These are phyloP conservation scores for Pogonus chalceus DNA, from an alignment of 1,140 invertebrate genomes.

Conservation along the genomic window DNA sequence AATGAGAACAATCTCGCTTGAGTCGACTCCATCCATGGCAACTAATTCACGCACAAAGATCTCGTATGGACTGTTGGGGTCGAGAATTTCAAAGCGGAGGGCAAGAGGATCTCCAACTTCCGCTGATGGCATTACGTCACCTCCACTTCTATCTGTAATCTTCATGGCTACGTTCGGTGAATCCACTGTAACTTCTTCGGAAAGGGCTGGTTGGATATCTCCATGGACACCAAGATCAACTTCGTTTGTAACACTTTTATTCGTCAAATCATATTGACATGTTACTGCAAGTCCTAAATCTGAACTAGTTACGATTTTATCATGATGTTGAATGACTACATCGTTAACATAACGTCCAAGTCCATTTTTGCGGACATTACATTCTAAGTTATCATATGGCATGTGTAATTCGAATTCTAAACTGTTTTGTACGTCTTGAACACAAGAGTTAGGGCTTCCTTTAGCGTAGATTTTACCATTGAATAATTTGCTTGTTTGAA, in stretches of 20 bases:
- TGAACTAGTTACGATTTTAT: slow-evolving; percentile 88
- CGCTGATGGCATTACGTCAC: slow-evolving; percentile 67
- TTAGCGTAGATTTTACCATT: slow-evolving; percentile 92
- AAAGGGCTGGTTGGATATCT: slow-evolving; percentile 68
- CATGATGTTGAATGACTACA: slow-evolving; percentile 88
- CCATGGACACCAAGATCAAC: slow-evolving; percentile 81
- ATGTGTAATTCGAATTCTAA: slow-evolving; percentile 80
- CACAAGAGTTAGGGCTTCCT: slow-evolving; percentile 83
- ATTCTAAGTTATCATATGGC: slow-evolving; percentile 86
- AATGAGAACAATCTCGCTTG: slow-evolving; percentile 83
- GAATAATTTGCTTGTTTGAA: slow-evolving; percentile 85
- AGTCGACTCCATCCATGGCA: slow-evolving; percentile 87
- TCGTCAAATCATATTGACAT: slow-evolving; percentile 87
- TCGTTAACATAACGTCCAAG: slow-evolving; percentile 78
- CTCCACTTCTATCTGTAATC: slow-evolving; percentile 75
- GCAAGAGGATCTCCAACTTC: slow-evolving; percentile 85
- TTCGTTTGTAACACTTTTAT: slow-evolving; percentile 87
- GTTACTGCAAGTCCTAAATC: slow-evolving; percentile 85
- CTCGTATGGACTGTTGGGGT: slow-evolving; percentile 85
- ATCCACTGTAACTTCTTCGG: slow-evolving; percentile 78
- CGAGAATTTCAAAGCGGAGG: slow-evolving; percentile 83
- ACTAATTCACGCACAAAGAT: slow-evolving; percentile 90
- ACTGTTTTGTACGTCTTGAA: slow-evolving; percentile 72
- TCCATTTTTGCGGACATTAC: slow-evolving; percentile 77
- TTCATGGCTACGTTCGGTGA: slow-evolving; percentile 91